Evolutionary conservation across 2,888 invertebrate genomes (phyloP).

Genomic region (Mechanitis messenoides): DNA sequence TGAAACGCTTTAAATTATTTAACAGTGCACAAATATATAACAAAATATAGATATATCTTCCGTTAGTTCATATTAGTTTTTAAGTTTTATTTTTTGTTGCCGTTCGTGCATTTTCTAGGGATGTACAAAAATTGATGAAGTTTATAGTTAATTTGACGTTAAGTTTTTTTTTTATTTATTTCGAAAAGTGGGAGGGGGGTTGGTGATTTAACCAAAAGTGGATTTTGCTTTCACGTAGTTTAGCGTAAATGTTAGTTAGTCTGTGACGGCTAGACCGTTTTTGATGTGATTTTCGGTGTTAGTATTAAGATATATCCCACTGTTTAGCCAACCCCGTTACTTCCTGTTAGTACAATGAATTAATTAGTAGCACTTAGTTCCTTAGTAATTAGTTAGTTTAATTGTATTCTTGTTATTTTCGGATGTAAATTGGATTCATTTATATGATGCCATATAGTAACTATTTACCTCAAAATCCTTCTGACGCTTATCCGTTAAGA

Average conservation of each 20-base stretch:
- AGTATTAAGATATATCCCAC: conserved; percentile 29
- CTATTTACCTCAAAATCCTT: conserved; percentile 61
- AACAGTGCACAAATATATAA: conserved; percentile 55
- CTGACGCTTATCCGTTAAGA: conserved; percentile 30
- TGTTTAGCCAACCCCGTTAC: conserved; percentile 44
- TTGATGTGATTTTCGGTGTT: conserved; percentile 29
- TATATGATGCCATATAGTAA: conserved; percentile 70
- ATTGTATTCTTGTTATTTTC: conserved; percentile 37
- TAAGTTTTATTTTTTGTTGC: conserved; percentile 44
- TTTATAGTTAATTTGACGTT: conserved; percentile 11
- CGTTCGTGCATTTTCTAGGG: conserved; percentile 16
- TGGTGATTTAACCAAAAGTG: conserved; percentile 16
- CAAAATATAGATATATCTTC: conserved; percentile 57
- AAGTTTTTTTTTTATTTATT: conserved; percentile 23
- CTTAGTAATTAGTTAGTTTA: conserved; percentile 41
- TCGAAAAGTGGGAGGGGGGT: conserved; percentile 15
- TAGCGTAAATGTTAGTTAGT: conserved; percentile 26
- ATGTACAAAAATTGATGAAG: conserved; percentile 12
- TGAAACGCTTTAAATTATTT: conserved; percentile 6
- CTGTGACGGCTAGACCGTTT: conserved; percentile 20
- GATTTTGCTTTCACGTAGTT: conserved; percentile 15
- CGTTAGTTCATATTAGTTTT: conserved; percentile 53
- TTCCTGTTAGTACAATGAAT: conserved; percentile 61
- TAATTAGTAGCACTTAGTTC: conserved; percentile 43
- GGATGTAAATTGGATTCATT: conserved; percentile 37